Evolutionary conservation across 2,888 invertebrate species (phyloP), one percentile per base, ranked within the genome.

Genomic region (Thysanoteuthis rhombus): DNA sequence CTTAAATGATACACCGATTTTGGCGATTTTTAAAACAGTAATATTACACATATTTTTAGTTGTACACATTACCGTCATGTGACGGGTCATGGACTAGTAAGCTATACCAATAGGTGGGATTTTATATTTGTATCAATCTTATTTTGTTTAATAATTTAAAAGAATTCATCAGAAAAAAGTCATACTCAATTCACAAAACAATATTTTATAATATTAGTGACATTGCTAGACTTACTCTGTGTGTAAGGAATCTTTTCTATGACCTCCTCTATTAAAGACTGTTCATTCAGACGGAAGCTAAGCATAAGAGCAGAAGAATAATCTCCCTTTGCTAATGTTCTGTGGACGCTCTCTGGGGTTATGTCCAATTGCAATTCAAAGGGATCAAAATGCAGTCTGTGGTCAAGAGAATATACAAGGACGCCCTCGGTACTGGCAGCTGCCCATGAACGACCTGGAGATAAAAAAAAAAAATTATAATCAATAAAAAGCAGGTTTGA

Each of bases 401-500:
- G 98, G 95, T 98, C 98, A 93, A 98, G 97, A 0, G 98, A 98
- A 97, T 99, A 99, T 75, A 99, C 97, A 16, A 99, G 97, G 0
- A 99, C 97, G 0, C 99, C 99, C 97, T 99, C 99, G 0, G 99
- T 99, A 0, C 99, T 98, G 0, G 99, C 98, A 0, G 99, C 99
- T 0, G 98, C 98, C 98, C 99, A 99, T 19, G 98, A 96, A 92
- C 97, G 96, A 38, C 97, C 97, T 97, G 94, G 5, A 94, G 89
- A 93, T 45, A 45, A 47, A 58, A 92, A 92, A 58, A 58, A 90
- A 42, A 47, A 47, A 90, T 25, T 25, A 1, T 25, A 3, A 47
- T 47, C 16, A 16, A 47, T 3, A 47, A 22, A 42, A 42, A 42
- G n/a, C n/a, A n/a, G n/a, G n/a, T n/a, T n/a, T n/a, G n/a, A n/a